Evolutionary conservation across 2,797 vertebrate species (phyloP).

Genomic region (Kryptolebias ocellatus): DNA sequence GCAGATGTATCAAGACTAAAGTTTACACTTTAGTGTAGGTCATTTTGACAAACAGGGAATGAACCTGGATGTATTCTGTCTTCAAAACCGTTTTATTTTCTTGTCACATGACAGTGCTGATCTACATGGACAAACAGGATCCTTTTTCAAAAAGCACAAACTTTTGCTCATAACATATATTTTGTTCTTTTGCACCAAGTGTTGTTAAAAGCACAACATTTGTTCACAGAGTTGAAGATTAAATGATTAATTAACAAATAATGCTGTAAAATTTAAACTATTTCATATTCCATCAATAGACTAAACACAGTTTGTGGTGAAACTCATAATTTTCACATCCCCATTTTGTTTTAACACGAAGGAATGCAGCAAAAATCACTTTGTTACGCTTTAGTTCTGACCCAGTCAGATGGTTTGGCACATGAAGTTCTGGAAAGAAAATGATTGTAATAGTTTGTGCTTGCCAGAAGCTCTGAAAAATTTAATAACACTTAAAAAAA

Average conservation of each 20-base stretch:
- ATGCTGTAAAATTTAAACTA: conserved; percentile 13
- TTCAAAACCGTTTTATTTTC: background rate
- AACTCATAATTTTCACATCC: conserved; percentile 15
- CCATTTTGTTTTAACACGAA: background rate
- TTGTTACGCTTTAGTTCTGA: background rate
- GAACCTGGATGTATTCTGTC: too few relatives aligned
- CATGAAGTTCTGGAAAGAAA: background rate
- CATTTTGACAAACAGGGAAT: too few relatives aligned
- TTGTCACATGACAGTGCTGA: background rate
- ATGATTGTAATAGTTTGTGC: background rate
- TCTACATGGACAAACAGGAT: background rate
- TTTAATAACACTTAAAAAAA: too few relatives aligned
- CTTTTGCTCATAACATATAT: background rate
- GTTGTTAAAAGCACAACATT: background rate
- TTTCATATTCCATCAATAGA: background rate
- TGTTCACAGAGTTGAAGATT: background rate
- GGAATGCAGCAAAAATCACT: conserved; percentile 15
- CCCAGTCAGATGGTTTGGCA: conserved; percentile 2
- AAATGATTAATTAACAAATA: background rate
- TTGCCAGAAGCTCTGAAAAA: background rate
- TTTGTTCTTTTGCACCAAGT: background rate
- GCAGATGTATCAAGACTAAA: too few relatives aligned
- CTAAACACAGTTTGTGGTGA: background rate
- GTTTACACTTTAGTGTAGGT: background rate
- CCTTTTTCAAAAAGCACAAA: background rate